A percentile compares a stretch with the other conserved stretches of the same genome.
Evolutionary conservation across 1,140 invertebrate species (phyloP).

Genomic region (Thalassaphorura encarpata): DNA sequence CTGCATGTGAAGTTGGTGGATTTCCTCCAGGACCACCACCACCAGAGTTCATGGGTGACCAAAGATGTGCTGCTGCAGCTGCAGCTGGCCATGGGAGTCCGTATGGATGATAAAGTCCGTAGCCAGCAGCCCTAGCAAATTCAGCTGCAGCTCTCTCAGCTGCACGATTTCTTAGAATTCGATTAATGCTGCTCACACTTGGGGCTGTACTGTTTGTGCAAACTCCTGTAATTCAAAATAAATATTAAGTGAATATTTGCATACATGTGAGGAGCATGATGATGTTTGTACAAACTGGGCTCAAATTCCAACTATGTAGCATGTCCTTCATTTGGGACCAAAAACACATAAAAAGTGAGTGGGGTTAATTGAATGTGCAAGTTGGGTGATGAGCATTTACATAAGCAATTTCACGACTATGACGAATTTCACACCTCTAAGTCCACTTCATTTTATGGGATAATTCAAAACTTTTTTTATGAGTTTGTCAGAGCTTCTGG

Average conservation of each 20-base stretch:
- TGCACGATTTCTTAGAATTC: conserved; percentile 78
- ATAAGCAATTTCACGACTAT: neutral
- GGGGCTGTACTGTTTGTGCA: conserved; percentile 79
- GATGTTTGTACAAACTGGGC: too few relatives aligned
- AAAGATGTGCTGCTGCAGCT: conserved; percentile 31
- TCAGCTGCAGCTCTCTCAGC: conserved; percentile 87
- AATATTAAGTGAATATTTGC: neutral
- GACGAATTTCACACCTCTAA: conserved; percentile 13
- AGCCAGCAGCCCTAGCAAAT: conserved; percentile 79
- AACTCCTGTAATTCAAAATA: conserved; percentile 50
- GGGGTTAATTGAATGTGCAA: too few relatives aligned
- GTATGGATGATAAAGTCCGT: conserved; percentile 59
- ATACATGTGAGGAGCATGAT: neutral
- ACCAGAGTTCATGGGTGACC: conserved; percentile 25
- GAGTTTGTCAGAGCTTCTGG: too few relatives aligned
- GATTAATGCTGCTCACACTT: conserved; percentile 84
- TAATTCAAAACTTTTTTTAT: too few relatives aligned
- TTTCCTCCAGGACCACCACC: neutral
- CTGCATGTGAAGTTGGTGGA: conserved; percentile 16
- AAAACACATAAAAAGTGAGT: too few relatives aligned
- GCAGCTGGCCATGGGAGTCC: conserved; percentile 36
- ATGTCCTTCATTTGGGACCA: too few relatives aligned
- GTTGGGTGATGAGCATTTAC: too few relatives aligned
- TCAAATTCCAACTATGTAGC: too few relatives aligned
- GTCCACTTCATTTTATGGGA: too few relatives aligned